Conservation (phyloP, 1,140 invertebrate genomes). For the Oryzaephilus surinamensis region DNA sequence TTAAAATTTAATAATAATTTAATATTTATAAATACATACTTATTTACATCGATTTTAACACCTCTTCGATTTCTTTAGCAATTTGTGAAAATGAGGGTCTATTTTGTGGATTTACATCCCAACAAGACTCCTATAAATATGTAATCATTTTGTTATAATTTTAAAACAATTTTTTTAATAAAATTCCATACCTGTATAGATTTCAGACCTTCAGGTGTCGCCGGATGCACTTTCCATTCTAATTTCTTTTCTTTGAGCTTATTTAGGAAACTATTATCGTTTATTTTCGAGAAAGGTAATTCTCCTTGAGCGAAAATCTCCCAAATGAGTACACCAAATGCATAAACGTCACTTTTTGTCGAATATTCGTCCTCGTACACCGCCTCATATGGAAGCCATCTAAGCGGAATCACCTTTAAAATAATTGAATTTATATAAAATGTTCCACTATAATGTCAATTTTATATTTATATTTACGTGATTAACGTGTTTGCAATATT, state of each 20-base stretch:
- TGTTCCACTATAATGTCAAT: slow-evolving; percentile 2
- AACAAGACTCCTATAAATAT: slow-evolving; percentile 29
- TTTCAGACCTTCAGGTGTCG: slow-evolving; percentile 51
- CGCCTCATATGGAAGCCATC: slow-evolving; percentile 84
- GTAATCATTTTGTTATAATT: slow-evolving; percentile 1
- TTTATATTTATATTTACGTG: slow-evolving; percentile 44
- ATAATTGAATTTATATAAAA: slow-evolving; percentile 4
- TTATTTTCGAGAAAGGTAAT: slow-evolving; percentile 71
- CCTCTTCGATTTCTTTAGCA: slow-evolving; percentile 25
- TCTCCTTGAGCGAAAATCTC: slow-evolving; percentile 83
- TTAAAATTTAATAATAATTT: slow-evolving; percentile 3
- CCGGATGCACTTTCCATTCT: slow-evolving; percentile 52
- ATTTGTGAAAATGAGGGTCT: slow-evolving; percentile 29
- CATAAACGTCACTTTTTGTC: slow-evolving; percentile 89
- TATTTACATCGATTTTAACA: slow-evolving; percentile 34
- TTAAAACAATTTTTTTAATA: background rate
- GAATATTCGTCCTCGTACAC: slow-evolving; percentile 86
- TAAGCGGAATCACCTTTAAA: slow-evolving; percentile 55
- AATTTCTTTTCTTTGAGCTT: slow-evolving; percentile 55
- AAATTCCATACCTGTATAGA: slow-evolving; percentile 46
- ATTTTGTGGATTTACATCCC: slow-evolving; percentile 30
- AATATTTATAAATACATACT: slow-evolving; percentile 10
- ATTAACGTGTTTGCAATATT: slow-evolving; percentile 73
- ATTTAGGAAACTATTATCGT: slow-evolving; percentile 64
- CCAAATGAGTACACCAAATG: slow-evolving; percentile 82